Evolutionary conservation across 2,113 vertebrate genomes (phyloP).

Genomic region (Recurvirostra avosetta): DNA sequence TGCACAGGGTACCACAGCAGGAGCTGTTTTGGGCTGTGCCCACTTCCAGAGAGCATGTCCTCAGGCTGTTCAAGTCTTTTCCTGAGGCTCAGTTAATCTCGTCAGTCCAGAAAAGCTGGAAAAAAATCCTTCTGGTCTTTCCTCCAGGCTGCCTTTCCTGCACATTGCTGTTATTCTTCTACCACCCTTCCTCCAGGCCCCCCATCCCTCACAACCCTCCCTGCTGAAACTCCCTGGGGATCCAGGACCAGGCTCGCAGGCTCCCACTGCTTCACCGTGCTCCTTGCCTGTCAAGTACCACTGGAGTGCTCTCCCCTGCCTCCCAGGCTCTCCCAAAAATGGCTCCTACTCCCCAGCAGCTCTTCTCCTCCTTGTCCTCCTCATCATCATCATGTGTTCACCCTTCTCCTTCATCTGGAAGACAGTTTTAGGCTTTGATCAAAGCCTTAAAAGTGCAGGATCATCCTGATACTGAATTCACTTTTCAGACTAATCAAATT

Average conservation of each 20-base stretch:
- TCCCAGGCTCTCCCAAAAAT: background rate
- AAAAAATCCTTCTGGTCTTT: background rate
- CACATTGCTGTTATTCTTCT: background rate
- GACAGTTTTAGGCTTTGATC: background rate
- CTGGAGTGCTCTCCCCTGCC: background rate
- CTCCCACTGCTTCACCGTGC: background rate
- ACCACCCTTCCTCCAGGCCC: background rate
- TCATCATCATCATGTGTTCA: background rate
- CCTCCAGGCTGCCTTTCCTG: background rate
- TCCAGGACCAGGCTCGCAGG: background rate
- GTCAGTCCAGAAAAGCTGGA: background rate
- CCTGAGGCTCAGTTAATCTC: background rate
- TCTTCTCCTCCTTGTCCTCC: constrained; percentile 15
- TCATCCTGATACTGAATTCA: background rate
- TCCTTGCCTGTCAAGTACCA: background rate
- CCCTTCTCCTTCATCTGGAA: background rate
- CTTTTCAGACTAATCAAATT: background rate
- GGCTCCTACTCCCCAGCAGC: background rate
- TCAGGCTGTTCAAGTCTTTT: background rate
- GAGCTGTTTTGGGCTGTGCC: background rate
- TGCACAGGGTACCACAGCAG: background rate
- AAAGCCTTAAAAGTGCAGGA: background rate
- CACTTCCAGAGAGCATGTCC: background rate
- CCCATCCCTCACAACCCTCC: background rate
- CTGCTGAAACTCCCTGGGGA: background rate